phyloP scores from a whole-genome alignment of 2,888 invertebrate species.

The Melanchra persicariae region DNA sequence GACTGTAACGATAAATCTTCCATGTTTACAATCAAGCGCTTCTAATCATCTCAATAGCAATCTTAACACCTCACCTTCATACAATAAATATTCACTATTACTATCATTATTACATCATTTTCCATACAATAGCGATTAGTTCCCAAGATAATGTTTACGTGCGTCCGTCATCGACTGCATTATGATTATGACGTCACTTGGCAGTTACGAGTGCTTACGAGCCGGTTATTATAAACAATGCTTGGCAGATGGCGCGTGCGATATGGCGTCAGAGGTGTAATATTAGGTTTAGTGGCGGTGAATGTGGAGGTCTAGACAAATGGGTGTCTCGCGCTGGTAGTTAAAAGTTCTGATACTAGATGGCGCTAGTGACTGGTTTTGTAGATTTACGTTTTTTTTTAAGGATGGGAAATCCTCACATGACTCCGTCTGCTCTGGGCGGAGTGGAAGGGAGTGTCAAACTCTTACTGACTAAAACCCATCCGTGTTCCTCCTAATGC shows the following conservation, averaged over 20 bases:
- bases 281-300: slow-evolving; percentile 23
- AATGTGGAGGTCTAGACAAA: slow-evolving; percentile 30
- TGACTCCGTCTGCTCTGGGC: too few species aligned
- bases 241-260: slow-evolving; percentile 51
- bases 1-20: slow-evolving; percentile 1
- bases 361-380: slow-evolving; percentile 22
- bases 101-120: slow-evolving; percentile 28
- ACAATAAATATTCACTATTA: slow-evolving; percentile 43
- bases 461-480: too few species aligned
- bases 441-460: too few species aligned
- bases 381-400: not conserved
- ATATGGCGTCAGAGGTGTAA: slow-evolving; percentile 33
- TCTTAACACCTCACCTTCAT: slow-evolving; percentile 46
- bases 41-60: slow-evolving; percentile 22
- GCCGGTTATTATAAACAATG: slow-evolving; percentile 36
- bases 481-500: too few species aligned
- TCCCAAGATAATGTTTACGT: slow-evolving; percentile 56
- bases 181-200: slow-evolving; percentile 54
- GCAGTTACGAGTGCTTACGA: slow-evolving; percentile 35
- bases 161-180: slow-evolving; percentile 54
- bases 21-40: slow-evolving; percentile 16
- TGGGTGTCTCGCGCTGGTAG: not conserved
- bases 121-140: slow-evolving; percentile 48
- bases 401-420: too few species aligned
- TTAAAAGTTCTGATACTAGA: slow-evolving; percentile 16